A percentile compares a stretch with the other conserved stretches of the same genome.
phyloP scores from a whole-genome alignment of 2,888 invertebrate species.

The Tholera decimalis region DNA sequence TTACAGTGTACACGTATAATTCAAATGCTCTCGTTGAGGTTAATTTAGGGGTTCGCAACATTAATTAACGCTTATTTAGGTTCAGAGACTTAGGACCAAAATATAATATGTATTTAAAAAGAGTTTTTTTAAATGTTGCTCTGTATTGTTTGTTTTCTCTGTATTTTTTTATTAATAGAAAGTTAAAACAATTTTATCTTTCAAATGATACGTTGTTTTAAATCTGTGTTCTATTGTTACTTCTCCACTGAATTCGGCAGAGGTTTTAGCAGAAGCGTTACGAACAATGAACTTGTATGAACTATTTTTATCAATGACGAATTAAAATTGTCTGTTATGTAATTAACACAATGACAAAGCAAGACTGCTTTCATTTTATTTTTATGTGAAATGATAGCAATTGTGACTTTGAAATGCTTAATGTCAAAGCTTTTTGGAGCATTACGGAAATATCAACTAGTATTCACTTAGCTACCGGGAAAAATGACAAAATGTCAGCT shows the following conservation, averaged over 20 bases:
- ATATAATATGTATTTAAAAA: neutral
- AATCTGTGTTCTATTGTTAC: conserved; percentile 13
- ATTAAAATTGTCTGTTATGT: conserved; percentile 30
- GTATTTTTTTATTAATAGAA: no score
- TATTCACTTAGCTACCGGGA: conserved; percentile 53
- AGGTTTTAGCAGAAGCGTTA: conserved; percentile 25
- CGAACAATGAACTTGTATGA: conserved; percentile 20
- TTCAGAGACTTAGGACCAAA: neutral
- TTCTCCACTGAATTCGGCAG: neutral
- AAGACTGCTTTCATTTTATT: conserved; percentile 23
- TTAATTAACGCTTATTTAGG: neutral
- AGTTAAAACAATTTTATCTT: neutral
- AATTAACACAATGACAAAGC: conserved; percentile 24
- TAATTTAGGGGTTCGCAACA: neutral
- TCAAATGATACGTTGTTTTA: neutral
- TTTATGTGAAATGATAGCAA: conserved; percentile 30
- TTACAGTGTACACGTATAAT: no score
- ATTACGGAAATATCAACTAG: conserved; percentile 44
- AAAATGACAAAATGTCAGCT: conserved; percentile 67
- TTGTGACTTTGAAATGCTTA: conserved; percentile 31
- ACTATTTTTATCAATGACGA: conserved; percentile 42
- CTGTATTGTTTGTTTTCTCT: no score
- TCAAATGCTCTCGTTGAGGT: neutral
- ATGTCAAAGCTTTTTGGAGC: conserved; percentile 29
- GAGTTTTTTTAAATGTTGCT: neutral